These are phyloP conservation scores for Trichechus manatus DNA, from an alignment of 2,113 vertebrate genomes.

Conservation along the genomic window DNA sequence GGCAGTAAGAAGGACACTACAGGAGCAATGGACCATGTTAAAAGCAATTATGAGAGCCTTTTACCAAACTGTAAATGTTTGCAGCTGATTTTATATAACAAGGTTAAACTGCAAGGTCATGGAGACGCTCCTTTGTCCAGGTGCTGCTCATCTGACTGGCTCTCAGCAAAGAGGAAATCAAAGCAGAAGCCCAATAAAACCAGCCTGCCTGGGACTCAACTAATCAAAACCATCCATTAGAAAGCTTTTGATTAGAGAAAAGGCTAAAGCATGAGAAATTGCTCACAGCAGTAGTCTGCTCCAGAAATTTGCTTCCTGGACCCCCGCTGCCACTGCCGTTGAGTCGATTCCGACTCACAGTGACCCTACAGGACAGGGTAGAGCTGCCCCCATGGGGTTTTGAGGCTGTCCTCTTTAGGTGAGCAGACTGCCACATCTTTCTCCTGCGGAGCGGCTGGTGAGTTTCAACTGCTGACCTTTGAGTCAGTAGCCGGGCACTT, in stretches of 20 bases:
- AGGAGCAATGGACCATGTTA: neutral
- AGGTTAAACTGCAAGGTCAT: neutral
- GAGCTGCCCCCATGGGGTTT: too few species aligned
- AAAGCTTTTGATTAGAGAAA: neutral
- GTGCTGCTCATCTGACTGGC: neutral
- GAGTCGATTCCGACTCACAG: too few species aligned
- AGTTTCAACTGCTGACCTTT: too few species aligned
- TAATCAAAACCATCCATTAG: neutral
- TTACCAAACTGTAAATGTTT: rapidly evolving
- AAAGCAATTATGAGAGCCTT: neutral
- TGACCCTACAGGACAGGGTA: too few species aligned
- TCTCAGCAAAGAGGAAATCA: neutral
- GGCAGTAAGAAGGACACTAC: neutral
- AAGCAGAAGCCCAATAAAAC: neutral
- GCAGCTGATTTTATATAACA: rapidly evolving
- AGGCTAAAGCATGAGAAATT: neutral
- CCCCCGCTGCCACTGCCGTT: too few species aligned
- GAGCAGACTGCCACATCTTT: too few species aligned
- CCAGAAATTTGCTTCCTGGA: neutral
- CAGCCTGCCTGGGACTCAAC: neutral
- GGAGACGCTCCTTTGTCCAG: rapidly evolving
- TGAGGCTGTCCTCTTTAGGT: too few species aligned
- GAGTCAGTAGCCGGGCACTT: too few species aligned
- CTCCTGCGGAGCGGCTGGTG: too few species aligned
- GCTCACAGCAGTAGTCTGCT: neutral